phyloP scores from a whole-genome alignment of 1,140 invertebrate species.

The Papilio helenus region DNA sequence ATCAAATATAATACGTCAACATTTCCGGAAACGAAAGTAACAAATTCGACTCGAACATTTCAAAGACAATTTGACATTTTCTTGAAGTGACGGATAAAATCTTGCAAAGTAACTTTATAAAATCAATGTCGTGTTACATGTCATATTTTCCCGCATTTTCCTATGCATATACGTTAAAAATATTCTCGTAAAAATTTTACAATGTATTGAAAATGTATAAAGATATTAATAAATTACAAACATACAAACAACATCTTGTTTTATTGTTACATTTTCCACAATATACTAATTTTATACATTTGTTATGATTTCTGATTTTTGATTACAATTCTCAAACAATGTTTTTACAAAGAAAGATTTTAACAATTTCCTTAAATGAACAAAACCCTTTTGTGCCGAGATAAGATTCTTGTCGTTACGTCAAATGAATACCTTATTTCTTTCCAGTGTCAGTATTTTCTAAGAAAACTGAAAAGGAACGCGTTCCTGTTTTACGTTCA shows the following conservation, averaged over 20 bases:
- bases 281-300: not conserved
- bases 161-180: not conserved
- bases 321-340: not conserved
- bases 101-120: slow-evolving; percentile 14
- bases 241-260: too few relatives aligned
- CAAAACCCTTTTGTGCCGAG: not conserved
- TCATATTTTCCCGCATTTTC: not conserved
- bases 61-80: slow-evolving; percentile 16
- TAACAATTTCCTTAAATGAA: slow-evolving; percentile 22
- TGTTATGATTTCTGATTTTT: not conserved
- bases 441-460: slow-evolving; percentile 13
- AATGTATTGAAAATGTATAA: not conserved
- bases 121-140: slow-evolving; percentile 3
- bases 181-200: not conserved
- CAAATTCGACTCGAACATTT: slow-evolving; percentile 7
- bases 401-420: slow-evolving; percentile 20
- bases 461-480: slow-evolving; percentile 18
- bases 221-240: too few relatives aligned
- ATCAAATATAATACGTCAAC: slow-evolving; percentile 8
- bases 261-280: too few relatives aligned
- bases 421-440: slow-evolving; percentile 16
- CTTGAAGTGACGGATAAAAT: slow-evolving; percentile 18
- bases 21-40: not conserved
- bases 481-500: slow-evolving; percentile 14
- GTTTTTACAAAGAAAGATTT: not conserved